Evolutionary conservation across 1,140 invertebrate genomes (phyloP), one percentile per base, ranked within the genome.

Genomic region (Mycetomoellerius zeteki): DNA sequence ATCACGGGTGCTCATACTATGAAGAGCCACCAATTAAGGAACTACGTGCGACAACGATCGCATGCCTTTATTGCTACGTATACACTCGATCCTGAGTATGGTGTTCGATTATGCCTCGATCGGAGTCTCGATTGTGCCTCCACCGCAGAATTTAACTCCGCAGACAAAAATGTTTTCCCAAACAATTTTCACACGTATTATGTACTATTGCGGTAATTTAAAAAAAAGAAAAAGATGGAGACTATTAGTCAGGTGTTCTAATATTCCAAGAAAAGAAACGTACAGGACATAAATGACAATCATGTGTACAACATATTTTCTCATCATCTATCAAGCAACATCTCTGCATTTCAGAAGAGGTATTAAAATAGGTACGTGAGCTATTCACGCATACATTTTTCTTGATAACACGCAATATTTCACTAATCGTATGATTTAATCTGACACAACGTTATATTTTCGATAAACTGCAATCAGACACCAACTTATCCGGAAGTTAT

Each of bases 1-100:
- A n/a, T 27, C 47, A 27, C 47, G 33, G 12, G 10, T 50, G 71
- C 10, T 60, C 47, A 1, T 16, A 30, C 33, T n/a, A n/a, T 24
- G 21, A 81, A 86, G 52, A 81, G 78, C 80, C 37, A 14, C 64
- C 52, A 86, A 71, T 86, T 84, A 86, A 14, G 56, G 30, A 86
- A 47, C 33, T 21, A 37, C 19, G n/a, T 33, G 24, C 67, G 54
- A 60, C 24, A 43, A 43, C 50, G 21, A 71, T 73, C 56, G 65
- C 16, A 16, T 43, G n/a, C 19, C 19, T 24, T 72, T 82, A 27
- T 72, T 30, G 52, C 24, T 8, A 27, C n/a, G 16, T 16, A 2
- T 50, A 8, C 16, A 8, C 8, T 33, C 19, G 24, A 30, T 19
- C 47, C 8, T n/a, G 30, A 27, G 37, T 75, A 54, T 30, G 6